Evolutionary conservation across 2,797 vertebrate species (phyloP).

Genomic region (Trichosurus vulpecula): DNA sequence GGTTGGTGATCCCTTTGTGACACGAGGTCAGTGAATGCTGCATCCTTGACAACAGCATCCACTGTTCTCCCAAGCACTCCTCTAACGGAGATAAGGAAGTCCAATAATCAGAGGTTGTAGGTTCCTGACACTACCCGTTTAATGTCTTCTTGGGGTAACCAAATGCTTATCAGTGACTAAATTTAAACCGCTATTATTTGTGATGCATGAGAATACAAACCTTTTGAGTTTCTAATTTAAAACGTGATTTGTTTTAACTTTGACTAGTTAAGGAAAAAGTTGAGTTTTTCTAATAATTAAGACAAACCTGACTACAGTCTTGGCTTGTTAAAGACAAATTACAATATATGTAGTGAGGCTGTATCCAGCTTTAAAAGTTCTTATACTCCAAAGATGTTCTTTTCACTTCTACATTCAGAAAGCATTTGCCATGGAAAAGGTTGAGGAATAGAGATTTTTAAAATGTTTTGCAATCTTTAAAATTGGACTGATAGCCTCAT

Average conservation of each 20-base stretch:
- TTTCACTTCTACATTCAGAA: not conserved
- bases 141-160: not conserved
- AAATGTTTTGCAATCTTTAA: not conserved
- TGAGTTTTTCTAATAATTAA: conserved; percentile 5
- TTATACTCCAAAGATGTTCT: not conserved
- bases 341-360: not conserved
- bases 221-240: not conserved
- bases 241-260: not conserved
- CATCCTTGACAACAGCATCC: not conserved
- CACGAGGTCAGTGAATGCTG: not conserved
- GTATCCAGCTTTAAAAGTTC: not conserved
- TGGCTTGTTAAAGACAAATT: not conserved
- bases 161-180: conserved; percentile 3
- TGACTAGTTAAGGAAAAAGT: not conserved
- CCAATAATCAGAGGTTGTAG: not conserved
- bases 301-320: not conserved
- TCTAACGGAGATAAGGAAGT: not conserved
- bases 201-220: not conserved
- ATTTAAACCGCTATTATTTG: not conserved
- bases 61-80: not conserved
- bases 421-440: not conserved
- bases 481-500: not conserved
- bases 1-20: not conserved
- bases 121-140: not conserved
- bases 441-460: not conserved